phyloP scores from a whole-genome alignment of 2,113 vertebrate species.

The Tragelaphus scriptus region DNA sequence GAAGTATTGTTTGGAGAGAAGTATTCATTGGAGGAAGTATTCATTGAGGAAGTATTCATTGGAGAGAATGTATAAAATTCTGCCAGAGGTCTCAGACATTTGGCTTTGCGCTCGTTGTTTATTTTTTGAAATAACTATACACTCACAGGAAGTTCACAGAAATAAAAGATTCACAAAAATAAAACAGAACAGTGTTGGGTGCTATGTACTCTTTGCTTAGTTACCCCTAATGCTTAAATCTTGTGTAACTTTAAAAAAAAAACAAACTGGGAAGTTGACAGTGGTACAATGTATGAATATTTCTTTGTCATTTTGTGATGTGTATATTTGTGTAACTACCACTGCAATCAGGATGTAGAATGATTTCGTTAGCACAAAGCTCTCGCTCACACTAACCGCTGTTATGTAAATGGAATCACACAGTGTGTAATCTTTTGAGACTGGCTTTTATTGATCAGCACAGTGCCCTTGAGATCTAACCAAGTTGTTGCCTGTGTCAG shows the following conservation, averaged over 20 bases:
- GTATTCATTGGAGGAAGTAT: no score
- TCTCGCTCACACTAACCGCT: neutral
- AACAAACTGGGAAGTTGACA: neutral
- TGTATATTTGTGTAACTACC: neutral
- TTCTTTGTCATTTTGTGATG: neutral
- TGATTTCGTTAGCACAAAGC: neutral
- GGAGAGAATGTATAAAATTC: neutral
- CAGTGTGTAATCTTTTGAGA: neutral
- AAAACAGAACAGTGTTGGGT: neutral
- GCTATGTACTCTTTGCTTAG: neutral
- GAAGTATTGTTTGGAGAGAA: neutral
- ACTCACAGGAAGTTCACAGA: neutral
- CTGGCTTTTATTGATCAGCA: neutral
- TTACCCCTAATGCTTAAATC: neutral
- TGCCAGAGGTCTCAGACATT: neutral
- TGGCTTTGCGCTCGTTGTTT: neutral
- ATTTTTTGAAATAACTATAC: constrained; percentile 2
- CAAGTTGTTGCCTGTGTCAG: neutral
- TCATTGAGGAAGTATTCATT: neutral
- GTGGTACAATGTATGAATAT: neutral
- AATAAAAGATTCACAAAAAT: neutral
- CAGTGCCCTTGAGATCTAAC: neutral
- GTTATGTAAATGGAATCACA: neutral
- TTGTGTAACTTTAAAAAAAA: neutral
- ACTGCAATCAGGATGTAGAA: neutral